Base-by-base conservation (phyloP, 2,797 vertebrate species). In the Acomys russatus region DNA sequence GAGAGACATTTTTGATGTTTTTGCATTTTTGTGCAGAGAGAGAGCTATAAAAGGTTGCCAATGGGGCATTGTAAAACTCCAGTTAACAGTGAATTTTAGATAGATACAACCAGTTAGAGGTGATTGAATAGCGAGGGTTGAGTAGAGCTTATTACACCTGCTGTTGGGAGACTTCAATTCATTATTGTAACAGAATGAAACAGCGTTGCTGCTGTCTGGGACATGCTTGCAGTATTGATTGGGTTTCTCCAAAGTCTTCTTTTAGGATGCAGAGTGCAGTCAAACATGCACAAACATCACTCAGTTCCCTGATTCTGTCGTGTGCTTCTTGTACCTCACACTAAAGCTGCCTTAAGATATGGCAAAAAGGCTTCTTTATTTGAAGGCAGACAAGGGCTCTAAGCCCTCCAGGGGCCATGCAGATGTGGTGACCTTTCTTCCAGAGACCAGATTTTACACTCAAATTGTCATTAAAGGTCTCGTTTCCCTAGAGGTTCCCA, bases 381-480 rank as follows among this genome's bases (percentile, higher is more conserved):
- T 98, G 98, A 99, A 99, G 98, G 98, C 99, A 98, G 98, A 99
- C 98, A 99, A 44, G 98, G 94, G 90, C 99, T 99, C 98, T 99
- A 99, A 99, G 99, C 98, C 99, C 99, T 99, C 98, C 98, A 99
- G 99, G 99, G 98, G 98, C 99, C 99, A 99, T 99, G 99, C 98
- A 99, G 99, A 99, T 99, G 98, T 99, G 98, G 98, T 99, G 99
- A 99, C 99, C 99, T 99, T 99, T 99, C 99, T 99, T 99, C 99
- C 98, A 99, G 98, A 99, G 99, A 99, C 98, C 98, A 99, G 99
- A 99, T 99, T 99, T 99, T 99, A 99, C 99, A 99, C 99, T 99
- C 99, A 99, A 99, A 99, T 99, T 99, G 99, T 99, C 99, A 99
- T 99, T 99, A 99, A 98, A 99, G 98, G 98, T 97, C 92, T 86